Evolutionary conservation across 2,888 invertebrate genomes (phyloP).

Genomic region (Dioctria rufipes): DNA sequence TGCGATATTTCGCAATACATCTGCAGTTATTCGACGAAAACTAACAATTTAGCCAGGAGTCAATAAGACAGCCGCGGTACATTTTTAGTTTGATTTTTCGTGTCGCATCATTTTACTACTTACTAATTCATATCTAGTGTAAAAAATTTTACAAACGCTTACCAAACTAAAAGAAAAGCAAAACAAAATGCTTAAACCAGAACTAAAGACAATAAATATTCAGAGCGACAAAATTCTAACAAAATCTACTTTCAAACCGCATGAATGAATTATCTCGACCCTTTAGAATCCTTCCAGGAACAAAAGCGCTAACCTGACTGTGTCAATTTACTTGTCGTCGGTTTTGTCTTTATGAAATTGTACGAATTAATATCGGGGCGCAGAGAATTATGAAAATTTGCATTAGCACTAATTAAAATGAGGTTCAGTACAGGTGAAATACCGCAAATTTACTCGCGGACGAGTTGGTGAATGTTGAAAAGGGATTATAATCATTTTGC

Average conservation of each 20-base stretch:
- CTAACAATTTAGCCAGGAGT: too few species aligned
- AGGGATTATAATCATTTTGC: constrained; percentile 27
- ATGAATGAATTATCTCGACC: constrained; percentile 3
- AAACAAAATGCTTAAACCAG: too few species aligned
- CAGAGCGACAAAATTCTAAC: background rate
- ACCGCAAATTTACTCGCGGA: constrained; percentile 14
- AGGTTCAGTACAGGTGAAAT: constrained; percentile 23
- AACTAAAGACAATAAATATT: background rate
- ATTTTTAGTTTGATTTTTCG: too few species aligned
- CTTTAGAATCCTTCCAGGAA: constrained; percentile 23
- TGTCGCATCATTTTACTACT: too few species aligned
- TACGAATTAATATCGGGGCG: constrained; percentile 42
- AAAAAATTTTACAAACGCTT: too few species aligned
- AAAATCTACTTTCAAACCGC: background rate
- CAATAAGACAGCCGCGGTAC: too few species aligned
- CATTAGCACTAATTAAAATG: constrained; percentile 58
- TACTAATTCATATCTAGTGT: too few species aligned
- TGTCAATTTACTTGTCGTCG: constrained; percentile 49
- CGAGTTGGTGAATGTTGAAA: constrained; percentile 23
- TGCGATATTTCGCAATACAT: too few species aligned
- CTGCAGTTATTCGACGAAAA: too few species aligned
- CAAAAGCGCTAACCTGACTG: constrained; percentile 19
- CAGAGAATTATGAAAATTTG: constrained; percentile 57
- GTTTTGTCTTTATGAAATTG: constrained; percentile 49
- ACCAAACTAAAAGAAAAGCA: too few species aligned